A percentile compares a stretch with the other conserved stretches of the same genome.
phyloP scores from a whole-genome alignment of 37 sponge, comb jelly and placozoan genomes.

The Eunapius fragilis region DNA sequence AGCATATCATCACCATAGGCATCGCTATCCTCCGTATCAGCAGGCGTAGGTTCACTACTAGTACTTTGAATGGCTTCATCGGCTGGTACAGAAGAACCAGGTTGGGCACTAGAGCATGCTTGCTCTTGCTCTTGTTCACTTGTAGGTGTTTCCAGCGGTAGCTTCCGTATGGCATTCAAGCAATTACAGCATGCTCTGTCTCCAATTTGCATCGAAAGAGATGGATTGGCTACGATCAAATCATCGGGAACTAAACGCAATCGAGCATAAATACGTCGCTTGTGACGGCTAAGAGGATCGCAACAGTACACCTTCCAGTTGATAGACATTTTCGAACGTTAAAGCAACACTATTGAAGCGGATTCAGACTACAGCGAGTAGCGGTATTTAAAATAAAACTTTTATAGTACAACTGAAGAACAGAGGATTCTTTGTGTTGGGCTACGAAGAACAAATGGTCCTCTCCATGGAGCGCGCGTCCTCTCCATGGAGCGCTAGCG shows the following conservation, averaged over 20 bases:
- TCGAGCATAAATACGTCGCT: background rate
- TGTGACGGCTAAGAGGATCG: background rate
- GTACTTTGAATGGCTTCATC: background rate
- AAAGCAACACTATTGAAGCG: background rate
- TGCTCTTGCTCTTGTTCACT: background rate
- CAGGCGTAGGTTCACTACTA: background rate
- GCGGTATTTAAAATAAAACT: background rate
- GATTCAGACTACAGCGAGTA: background rate
- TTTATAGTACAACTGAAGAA: background rate
- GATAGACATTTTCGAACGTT: background rate
- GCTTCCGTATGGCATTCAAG: background rate
- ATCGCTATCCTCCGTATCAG: background rate
- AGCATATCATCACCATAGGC: background rate
- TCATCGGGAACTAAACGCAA: background rate
- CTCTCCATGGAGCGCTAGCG: too few relatives aligned
- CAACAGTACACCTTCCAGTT: background rate
- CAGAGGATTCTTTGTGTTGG: background rate
- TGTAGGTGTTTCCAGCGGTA: background rate
- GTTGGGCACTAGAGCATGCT: background rate
- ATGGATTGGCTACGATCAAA: background rate
- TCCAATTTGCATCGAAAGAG: background rate
- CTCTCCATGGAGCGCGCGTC: background rate
- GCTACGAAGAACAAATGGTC: background rate
- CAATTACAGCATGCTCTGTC: background rate
- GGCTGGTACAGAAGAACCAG: background rate